A percentile compares a stretch with the other conserved stretches of the same genome.
Conservation (phyloP, 2,888 invertebrate species). For the Teleogryllus oceanicus region DNA sequence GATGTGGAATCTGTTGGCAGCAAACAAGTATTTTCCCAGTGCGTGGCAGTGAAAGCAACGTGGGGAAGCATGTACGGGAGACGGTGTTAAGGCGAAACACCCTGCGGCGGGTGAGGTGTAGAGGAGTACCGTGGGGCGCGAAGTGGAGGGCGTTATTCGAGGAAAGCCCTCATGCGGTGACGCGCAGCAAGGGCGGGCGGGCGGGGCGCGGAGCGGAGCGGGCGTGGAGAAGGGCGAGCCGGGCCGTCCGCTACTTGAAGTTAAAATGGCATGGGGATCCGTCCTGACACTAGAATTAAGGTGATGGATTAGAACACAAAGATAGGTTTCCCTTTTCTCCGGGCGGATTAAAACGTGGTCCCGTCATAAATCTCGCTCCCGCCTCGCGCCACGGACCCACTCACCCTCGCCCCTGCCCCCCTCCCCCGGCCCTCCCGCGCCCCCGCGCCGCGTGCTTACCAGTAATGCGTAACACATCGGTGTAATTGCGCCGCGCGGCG, state of each 20-base stretch:
- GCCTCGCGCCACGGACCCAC: background rate
- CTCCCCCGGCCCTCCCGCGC: background rate
- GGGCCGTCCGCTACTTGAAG: background rate
- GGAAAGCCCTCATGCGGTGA: too few relatives aligned
- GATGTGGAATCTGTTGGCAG: too few relatives aligned
- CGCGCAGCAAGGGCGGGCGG: too few relatives aligned
- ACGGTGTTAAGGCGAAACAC: too few relatives aligned
- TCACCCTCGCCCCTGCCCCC: background rate
- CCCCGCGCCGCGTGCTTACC: background rate
- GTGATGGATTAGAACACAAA: conserved; percentile 18
- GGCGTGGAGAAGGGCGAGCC: background rate
- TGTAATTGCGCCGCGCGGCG: background rate
- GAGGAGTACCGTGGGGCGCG: too few relatives aligned
- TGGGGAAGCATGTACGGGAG: too few relatives aligned
- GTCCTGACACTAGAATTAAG: conserved; percentile 18
- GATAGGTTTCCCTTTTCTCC: conserved; percentile 9
- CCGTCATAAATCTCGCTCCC: background rate
- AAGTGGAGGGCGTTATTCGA: too few relatives aligned
- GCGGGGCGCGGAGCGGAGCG: background rate
- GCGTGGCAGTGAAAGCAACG: too few relatives aligned
- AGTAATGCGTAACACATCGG: background rate
- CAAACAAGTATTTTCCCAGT: too few relatives aligned
- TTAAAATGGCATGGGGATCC: conserved; percentile 18
- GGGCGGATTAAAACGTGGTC: background rate
- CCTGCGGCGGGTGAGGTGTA: too few relatives aligned